Evolutionary conservation across 1,140 invertebrate genomes (phyloP), one percentile per base, ranked within the genome.

Genomic region (Phortica variegata): DNA sequence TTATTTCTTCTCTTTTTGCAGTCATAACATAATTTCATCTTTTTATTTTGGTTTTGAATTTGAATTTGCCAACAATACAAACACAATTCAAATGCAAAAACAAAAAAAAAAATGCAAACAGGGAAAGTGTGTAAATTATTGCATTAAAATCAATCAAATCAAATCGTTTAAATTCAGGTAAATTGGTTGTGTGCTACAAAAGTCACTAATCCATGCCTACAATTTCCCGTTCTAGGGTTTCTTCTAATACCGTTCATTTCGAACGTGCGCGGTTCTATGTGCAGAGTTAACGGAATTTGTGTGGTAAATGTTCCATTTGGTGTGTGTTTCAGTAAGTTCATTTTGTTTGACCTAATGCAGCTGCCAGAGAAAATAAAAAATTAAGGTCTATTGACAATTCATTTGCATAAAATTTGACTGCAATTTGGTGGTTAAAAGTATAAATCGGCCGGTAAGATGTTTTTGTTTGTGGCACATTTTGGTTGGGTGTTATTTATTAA

Each of bases 1-100:
- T 44, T 66, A 68, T 60, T 69, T 56, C 60, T 58, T 61, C 47
- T 71, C 61, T 71, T 68, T 61, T 71, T 71, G 54, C 66, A 71
- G 66, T 71, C 72, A n/a, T 39, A 50, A 17, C 36, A 18, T 18
- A 38, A 12, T 17, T 17, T 8, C 36, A 8, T 7, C 17, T 38
- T 33, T 19, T 40, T 43, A 52, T 38, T 47, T 40, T 44, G 57
- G 42, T 50, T 65, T 58, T 58, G 61, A 61, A 65, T 65, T 47
- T 23, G 47, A 43, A 38, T 20, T 19, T 19, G 47, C 15, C 38
- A 44, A 32, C 44, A 43, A 55, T 34, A 45, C 39, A 49, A 49
- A 45, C 26, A 44, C 26, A 6, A 29, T 7, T 7, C 26, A 40
- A 44, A 21, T 13, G 5, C 4, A 9, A 46, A 36, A 39, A 54